Evolutionary conservation across 2,888 invertebrate species (phyloP).

Genomic region (Lobophora halterata): DNA sequence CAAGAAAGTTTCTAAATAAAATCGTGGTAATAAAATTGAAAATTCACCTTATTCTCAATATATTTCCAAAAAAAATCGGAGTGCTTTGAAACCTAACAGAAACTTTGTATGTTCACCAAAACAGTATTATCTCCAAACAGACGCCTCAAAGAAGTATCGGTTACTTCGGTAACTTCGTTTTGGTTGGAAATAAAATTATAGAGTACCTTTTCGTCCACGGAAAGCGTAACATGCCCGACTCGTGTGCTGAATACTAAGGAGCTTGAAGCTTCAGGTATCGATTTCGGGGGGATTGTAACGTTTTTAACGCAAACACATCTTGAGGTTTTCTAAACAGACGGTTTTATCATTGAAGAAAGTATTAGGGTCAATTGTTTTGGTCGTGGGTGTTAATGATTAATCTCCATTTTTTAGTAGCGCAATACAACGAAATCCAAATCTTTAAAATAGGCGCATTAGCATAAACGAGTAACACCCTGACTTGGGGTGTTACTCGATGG

Average conservation of each 20-base stretch:
- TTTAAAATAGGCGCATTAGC: too few species aligned
- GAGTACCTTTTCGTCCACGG: constrained; percentile 74
- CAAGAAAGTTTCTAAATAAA: too few species aligned
- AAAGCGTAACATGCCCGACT: constrained; percentile 65
- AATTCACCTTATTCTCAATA: background rate
- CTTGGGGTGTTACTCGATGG: too few species aligned
- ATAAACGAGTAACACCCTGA: too few species aligned
- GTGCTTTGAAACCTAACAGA: background rate
- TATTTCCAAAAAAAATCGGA: constrained; percentile 1
- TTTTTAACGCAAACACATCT: constrained; percentile 50
- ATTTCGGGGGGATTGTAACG: constrained; percentile 54
- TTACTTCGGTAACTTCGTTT: constrained; percentile 73
- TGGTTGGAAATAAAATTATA: constrained; percentile 79
- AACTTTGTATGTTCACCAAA: constrained; percentile 28
- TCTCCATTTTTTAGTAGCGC: background rate
- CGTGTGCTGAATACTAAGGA: constrained; percentile 65
- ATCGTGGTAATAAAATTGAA: too few species aligned
- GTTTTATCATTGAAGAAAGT: constrained; percentile 14
- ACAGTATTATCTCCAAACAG: constrained; percentile 49
- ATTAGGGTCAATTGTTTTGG: background rate
- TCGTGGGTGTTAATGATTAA: background rate
- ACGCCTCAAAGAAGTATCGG: constrained; percentile 62
- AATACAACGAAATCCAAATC: background rate
- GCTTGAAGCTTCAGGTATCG: constrained; percentile 51
- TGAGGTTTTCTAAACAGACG: constrained; percentile 32